Base-by-base conservation (phyloP, 1,140 invertebrate species). In the Drosophila insularis region DNA sequence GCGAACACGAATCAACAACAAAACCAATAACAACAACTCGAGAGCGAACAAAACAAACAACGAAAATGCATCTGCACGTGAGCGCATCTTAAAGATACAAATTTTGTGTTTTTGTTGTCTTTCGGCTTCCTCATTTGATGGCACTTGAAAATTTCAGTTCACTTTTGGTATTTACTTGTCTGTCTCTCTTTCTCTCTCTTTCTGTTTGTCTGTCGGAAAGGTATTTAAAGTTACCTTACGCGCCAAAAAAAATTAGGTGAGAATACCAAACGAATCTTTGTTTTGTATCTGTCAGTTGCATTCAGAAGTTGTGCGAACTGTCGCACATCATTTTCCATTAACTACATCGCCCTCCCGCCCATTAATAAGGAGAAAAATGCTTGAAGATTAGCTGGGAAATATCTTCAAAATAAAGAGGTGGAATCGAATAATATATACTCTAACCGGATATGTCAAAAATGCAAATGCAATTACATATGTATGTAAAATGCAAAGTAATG, bases 161-260 rank as follows among this genome's bases (percentile, higher is more conserved):
- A 86, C 71, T 67, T 78, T 70, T 71, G 80, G 74, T 85, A 66
- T 17, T 21, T 54, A 59, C 39, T 78, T 74, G 70, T 54, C 37
- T 17, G 31, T 69, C 23, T 63, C 19, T 35, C 10, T 68, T 7
- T 63, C 32, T 2, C 23, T 23, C n/a, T 39, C 10, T 37, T 3
- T 37, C 35, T 58, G 17, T 14, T 5, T 21, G 7, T 11, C 1
- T 72, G 40, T 56, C 19, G 13, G 31, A 64, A 67, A 75, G 66
- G 66, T 80, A 87, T 68, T 77, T 74, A 84, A 84, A 89, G n/a
- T n/a, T n/a, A n/a, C n/a, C n/a, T n/a, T 87, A 75, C 39, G 54
- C 67, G 65, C 43, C 79, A 70, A 67, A 82, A 78, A 89, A 81
- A 87, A 82, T 80, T 53, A 84, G 82, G 85, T 84, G 84, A 89